Evolutionary conservation across 2,113 vertebrate species (phyloP).

Genomic region (Naja naja): DNA sequence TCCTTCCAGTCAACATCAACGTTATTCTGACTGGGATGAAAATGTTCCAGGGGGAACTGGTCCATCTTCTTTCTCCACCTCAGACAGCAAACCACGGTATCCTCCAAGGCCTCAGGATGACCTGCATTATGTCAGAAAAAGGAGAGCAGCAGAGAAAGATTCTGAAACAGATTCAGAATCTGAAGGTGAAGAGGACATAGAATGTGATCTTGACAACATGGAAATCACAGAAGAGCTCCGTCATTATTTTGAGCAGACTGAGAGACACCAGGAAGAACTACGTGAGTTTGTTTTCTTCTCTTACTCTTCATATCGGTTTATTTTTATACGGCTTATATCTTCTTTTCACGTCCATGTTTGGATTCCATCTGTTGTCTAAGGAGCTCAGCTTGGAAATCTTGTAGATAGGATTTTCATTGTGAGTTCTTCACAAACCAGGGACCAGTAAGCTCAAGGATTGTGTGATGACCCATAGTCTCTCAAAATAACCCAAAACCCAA

Average conservation of each 20-base stretch:
- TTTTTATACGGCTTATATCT: not conserved
- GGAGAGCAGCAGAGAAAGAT: not conserved
- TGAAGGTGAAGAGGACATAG: slow-evolving; percentile 71
- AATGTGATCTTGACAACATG: slow-evolving; percentile 91
- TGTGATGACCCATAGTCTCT: no score
- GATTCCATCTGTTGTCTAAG: not conserved
- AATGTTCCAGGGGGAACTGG: not conserved
- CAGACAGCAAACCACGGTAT: rapidly evolving
- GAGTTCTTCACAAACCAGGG: not conserved
- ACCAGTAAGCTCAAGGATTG: not conserved
- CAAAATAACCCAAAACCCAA: no score
- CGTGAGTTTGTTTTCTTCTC: slow-evolving; percentile 73
- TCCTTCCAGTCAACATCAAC: slow-evolving; percentile 14
- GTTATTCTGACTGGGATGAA: slow-evolving; percentile 60
- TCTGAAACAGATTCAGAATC: slow-evolving; percentile 34
- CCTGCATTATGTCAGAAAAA: not conserved
- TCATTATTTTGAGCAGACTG: slow-evolving; percentile 89
- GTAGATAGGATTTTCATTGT: not conserved
- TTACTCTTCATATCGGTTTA: not conserved
- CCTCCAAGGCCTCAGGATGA: rapidly evolving
- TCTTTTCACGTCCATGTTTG: not conserved
- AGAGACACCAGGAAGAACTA: slow-evolving; percentile 84
- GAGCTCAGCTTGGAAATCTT: not conserved
- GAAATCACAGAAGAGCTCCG: slow-evolving; percentile 94
- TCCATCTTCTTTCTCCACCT: not conserved